Percentiles rank a stretch among this genome's conserved stretches.
Evolutionary conservation across 2,888 invertebrate species (phyloP).

Genomic region (Phymatocera aterrima): DNA sequence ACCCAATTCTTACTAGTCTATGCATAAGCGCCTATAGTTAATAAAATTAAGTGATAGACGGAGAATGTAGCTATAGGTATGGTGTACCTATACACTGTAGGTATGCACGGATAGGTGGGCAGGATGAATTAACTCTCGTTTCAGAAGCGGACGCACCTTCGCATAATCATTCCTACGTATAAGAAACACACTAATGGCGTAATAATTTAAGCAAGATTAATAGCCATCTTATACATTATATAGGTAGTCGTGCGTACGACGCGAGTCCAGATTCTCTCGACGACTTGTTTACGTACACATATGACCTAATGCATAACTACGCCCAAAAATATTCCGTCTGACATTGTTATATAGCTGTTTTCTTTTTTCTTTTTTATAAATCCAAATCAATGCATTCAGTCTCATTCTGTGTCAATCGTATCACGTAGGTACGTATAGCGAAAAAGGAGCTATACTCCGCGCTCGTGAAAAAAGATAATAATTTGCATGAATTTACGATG

Average conservation of each 20-base stretch:
- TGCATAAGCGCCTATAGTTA: not conserved
- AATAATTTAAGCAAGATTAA: constrained; percentile 34
- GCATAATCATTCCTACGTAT: constrained; percentile 1
- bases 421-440: no score
- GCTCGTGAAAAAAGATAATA: no score
- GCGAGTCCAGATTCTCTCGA: no score
- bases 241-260: not conserved
- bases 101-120: not conserved
- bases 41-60: not conserved
- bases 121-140: constrained; percentile 4
- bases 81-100: not conserved
- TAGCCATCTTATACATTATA: not conserved
- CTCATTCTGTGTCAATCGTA: no score
- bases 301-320: not conserved
- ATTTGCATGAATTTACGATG: no score
- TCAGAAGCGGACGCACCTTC: not conserved
- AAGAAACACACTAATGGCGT: constrained; percentile 26
- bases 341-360: not conserved
- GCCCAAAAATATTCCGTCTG: not conserved
- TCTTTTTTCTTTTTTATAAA: not conserved
- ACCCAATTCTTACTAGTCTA: no score
- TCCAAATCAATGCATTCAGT: no score
- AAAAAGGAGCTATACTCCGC: no score
- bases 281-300: no score
- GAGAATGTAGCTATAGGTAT: no score